Evolutionary conservation across 2,797 vertebrate genomes (phyloP).

Genomic region (Sebastes kiyomatsui): DNA sequence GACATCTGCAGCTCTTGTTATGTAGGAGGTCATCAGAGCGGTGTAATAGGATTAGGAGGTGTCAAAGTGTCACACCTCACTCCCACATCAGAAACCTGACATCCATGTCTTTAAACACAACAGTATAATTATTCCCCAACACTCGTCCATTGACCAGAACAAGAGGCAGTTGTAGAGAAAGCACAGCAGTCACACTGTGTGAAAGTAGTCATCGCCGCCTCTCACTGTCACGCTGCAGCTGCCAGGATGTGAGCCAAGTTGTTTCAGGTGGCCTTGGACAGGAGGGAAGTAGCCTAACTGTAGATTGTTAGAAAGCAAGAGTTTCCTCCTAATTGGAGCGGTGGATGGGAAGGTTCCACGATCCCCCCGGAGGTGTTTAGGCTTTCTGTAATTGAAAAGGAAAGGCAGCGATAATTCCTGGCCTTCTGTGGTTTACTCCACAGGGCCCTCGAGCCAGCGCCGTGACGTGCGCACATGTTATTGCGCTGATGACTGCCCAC

Average conservation of each 20-base stretch:
- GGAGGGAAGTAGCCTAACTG: conserved; percentile 50
- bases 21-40: conserved; percentile 18
- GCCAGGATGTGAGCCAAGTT: conserved; percentile 66
- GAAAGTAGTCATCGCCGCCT: conserved; percentile 42
- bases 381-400: conserved; percentile 80
- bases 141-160: conserved; percentile 13
- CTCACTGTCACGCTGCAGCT: conserved; percentile 64
- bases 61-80: conserved; percentile 6
- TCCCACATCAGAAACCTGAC: conserved; percentile 37
- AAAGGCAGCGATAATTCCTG: conserved; percentile 78
- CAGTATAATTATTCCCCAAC: conserved; percentile 21
- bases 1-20: conserved; percentile 26
- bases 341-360: conserved; percentile 58
- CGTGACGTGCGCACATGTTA: conserved; percentile 80
- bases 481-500: conserved; percentile 76
- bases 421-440: conserved; percentile 74
- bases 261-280: conserved; percentile 70
- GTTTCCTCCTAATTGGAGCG: conserved; percentile 71
- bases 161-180: conserved; percentile 35
- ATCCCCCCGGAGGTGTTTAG: conserved; percentile 70
- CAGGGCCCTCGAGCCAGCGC: conserved; percentile 67
- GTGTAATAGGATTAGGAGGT: conserved; percentile 40
- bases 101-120: conserved; percentile 33
- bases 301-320: conserved; percentile 78
- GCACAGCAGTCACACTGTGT: conserved; percentile 31